Percentiles rank a stretch among this genome's conserved stretches.
Conservation (phyloP, 1,140 invertebrate species). For the Sycophaga agraensis region DNA sequence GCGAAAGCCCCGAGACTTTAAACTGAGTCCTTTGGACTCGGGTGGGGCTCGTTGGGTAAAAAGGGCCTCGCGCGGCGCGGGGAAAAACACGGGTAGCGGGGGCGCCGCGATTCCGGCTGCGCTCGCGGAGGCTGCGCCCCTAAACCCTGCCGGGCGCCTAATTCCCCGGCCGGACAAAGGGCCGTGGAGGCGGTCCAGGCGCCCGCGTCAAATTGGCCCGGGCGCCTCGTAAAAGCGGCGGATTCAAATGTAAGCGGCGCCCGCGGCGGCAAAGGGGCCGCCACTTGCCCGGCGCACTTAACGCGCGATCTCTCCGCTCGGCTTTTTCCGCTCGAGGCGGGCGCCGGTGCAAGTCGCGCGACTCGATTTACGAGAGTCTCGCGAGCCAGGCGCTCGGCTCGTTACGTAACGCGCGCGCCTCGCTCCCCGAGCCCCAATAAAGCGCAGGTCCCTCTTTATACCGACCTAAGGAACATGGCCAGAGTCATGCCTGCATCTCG, state of each 20-base stretch:
- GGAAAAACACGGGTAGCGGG: no score
- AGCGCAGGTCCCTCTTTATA: background rate
- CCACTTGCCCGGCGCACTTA: no score
- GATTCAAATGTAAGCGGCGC: background rate
- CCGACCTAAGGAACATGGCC: background rate
- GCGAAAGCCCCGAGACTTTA: slow-evolving; percentile 16
- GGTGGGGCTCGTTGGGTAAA: background rate
- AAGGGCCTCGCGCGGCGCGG: no score
- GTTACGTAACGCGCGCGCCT: slow-evolving; percentile 21
- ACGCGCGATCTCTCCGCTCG: no score
- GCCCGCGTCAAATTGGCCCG: background rate
- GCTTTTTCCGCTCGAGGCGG: no score
- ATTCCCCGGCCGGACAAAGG: no score
- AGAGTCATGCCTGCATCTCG: no score
- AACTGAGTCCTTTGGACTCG: slow-evolving; percentile 1
- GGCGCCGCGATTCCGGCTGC: no score
- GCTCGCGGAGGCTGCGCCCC: no score
- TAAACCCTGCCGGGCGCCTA: no score
- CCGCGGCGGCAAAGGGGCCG: no score
- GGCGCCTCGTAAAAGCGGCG: background rate
- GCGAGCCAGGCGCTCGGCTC: slow-evolving; percentile 2
- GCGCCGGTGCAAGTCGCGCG: background rate
- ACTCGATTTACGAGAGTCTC: slow-evolving; percentile 13
- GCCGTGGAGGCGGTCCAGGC: no score
- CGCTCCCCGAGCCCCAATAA: slow-evolving; percentile 6